Evolutionary conservation across 2,888 invertebrate genomes (phyloP), one percentile per base, ranked within the genome.

Genomic region (Cetonia aurata): DNA sequence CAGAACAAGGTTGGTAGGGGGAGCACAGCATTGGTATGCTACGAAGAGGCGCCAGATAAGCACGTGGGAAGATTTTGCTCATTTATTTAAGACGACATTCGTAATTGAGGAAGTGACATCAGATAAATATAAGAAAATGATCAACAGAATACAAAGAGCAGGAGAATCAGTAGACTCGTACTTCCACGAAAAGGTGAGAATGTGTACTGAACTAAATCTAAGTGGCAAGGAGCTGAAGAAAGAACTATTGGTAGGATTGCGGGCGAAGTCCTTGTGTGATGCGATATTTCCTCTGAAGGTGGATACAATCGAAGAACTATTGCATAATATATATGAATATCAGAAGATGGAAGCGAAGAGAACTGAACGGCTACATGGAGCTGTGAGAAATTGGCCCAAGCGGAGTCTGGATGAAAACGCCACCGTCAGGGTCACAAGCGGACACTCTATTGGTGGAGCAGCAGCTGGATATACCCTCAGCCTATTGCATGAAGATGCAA

Each of bases 141-240:
- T 44, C 1, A 33, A 44, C 6, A 9, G 46, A 19, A 46, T 9
- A 9, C 46, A 62, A 19, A 62, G n/a, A 12, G 17, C 13, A 19
- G 25, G 25, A n/a, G 46, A 46, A 48, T 13, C 13, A 37, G n/a
- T 62, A 2, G 62, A 62, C 19, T 10, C 46, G 15, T 46, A 46
- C 9, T 62, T 62, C 10, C 62, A 62, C 9, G 62, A 60, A 46
- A 62, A 62, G 60, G 46, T 62, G 9, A 44, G 60, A 19, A 17
- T 60, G 10, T 59, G 59, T 41, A 42, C 19, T 41, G 59, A 59
- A 6, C 41, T 44, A 8, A 46, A 46, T 44, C 41, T 59, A 41
- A 9, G 41, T 42, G n/a, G 41, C 19, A 59, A 62, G n/a, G 62
- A 62, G 25, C 31, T 25, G 8, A 62, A 62, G 9, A 46, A 46